phyloP scores from a whole-genome alignment of 2,797 vertebrate genomes.

The Acrossocheilus wenchowensis region DNA sequence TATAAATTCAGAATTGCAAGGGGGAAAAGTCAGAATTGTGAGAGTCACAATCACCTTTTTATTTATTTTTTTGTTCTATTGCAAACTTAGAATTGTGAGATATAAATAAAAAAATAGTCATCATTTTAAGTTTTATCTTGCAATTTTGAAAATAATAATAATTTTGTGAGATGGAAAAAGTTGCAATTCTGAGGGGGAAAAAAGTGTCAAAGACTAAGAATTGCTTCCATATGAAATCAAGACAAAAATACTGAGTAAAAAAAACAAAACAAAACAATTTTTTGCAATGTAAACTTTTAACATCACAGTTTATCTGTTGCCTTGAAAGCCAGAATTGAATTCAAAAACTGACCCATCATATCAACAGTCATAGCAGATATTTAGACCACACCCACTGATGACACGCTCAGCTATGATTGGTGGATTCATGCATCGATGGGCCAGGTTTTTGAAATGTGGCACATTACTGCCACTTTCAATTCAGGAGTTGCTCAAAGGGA shows the following conservation, averaged over 20 bases:
- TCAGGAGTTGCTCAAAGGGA: conserved; percentile 66
- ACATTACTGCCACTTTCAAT: conserved; percentile 52
- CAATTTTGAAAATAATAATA: neutral
- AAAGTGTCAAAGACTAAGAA: neutral
- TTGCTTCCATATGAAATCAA: neutral
- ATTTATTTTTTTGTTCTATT: neutral
- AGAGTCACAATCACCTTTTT: neutral
- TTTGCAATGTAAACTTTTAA: conserved; percentile 12
- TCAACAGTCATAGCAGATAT: neutral
- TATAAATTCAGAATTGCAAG: neutral
- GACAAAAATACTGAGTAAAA: neutral
- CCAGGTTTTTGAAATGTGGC: conserved; percentile 57
- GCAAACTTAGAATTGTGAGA: neutral
- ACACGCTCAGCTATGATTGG: conserved; percentile 52
- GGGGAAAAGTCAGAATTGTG: neutral
- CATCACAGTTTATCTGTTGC: conserved; percentile 50
- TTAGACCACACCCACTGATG: conserved; percentile 46
- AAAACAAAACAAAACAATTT: neutral
- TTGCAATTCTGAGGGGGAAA: too few species aligned
- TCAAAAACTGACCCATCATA: conserved; percentile 50
- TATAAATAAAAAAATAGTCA: too few species aligned
- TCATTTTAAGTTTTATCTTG: too few species aligned
- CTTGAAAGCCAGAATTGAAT: conserved; percentile 51
- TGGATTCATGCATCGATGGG: conserved; percentile 43
- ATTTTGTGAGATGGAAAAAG: neutral